Evolutionary conservation across 2,888 invertebrate genomes (phyloP), one percentile per base, ranked within the genome.

Genomic region (Heliconius hortense): DNA sequence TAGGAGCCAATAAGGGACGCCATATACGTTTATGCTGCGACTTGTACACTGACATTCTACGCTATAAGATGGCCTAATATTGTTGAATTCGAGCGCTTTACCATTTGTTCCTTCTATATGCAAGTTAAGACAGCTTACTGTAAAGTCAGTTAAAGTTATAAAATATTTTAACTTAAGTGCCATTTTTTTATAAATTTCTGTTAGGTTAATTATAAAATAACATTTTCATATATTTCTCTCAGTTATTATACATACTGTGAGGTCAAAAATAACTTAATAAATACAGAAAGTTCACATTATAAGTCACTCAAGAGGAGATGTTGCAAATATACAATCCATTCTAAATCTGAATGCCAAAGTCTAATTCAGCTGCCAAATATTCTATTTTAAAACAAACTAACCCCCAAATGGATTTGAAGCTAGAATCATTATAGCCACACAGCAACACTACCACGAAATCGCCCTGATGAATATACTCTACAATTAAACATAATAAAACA

Each of bases 11-110:
- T 75, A 72, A 75, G 60, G 67, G 10, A 5, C 5, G n/a, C 60
- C 15, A 56, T 70, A 59, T 28, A 39, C 31, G 39, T 39, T 70
- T 39, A 43, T 59, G 10, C 35, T 21, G 3, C 4, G 70, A 26
- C 71, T 63, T 79, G 77, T 31, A 48, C 53, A 8, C 77, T 69
- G 79, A 77, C 80, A 77, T 81, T 81, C 75, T 78, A 73, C 74
- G 77, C 78, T 71, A 53, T 77, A 76, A 77, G 77, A 82, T 76
- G 79, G 81, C 79, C 79, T 79, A 80, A 84, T 82, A 84, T 84
- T 82, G 82, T 79, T 78, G 78, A 72, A 76, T 75, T 78, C 68
- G 76, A 76, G 74, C 60, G 67, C 56, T 56, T 69, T 24, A 53
- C 53, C 69, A 59, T 73, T 77, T 74, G 70, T 63, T 48, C 48